phyloP scores from a whole-genome alignment of 30 jellyfish, hydroid and myxozoan species.

The Calvadosia cruxmelitensis region DNA sequence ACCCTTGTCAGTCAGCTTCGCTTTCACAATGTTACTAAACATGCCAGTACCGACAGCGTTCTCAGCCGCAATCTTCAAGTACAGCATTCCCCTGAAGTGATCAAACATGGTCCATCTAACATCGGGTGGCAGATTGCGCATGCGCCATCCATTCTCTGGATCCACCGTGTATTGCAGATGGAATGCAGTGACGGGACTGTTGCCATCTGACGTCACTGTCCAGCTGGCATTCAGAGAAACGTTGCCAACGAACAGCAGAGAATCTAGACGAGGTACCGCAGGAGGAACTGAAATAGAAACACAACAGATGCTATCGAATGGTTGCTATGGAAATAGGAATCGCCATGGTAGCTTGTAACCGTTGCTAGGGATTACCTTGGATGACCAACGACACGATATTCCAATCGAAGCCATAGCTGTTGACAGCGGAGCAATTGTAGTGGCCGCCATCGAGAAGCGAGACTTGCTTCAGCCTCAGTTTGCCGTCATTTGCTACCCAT shows the following conservation, averaged over 20 bases:
- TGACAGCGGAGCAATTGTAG: constrained; percentile 76
- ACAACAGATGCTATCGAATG: too few species aligned
- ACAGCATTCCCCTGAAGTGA: constrained; percentile 2
- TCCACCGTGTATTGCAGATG: constrained; percentile 25
- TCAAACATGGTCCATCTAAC: constrained; percentile 29
- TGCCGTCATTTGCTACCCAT: constrained; percentile 49
- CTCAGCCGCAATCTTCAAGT: constrained; percentile 62
- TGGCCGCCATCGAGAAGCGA: constrained; percentile 45
- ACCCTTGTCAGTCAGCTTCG: constrained; percentile 37
- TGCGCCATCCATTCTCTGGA: constrained; percentile 8
- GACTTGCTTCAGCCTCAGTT: constrained; percentile 34
- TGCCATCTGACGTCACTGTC: constrained; percentile 47
- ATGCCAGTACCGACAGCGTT: constrained; percentile 60
- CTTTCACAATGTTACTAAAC: constrained; percentile 34
- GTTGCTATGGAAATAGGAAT: too few species aligned
- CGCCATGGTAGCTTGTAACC: too few species aligned
- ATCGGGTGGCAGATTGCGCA: constrained; percentile 2
- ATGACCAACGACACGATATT: constrained; percentile 60
- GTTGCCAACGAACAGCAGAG: constrained; percentile 14
- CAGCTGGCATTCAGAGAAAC: constrained; percentile 57
- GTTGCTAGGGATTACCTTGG: constrained; percentile 39
- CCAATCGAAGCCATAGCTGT: constrained; percentile 81
- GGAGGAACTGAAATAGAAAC: constrained; percentile 45
- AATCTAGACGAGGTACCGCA: constrained; percentile 26
- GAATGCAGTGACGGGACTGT: constrained; percentile 38